Base-by-base conservation (phyloP, 2,113 vertebrate genomes). In the Sylvia atricapilla region DNA sequence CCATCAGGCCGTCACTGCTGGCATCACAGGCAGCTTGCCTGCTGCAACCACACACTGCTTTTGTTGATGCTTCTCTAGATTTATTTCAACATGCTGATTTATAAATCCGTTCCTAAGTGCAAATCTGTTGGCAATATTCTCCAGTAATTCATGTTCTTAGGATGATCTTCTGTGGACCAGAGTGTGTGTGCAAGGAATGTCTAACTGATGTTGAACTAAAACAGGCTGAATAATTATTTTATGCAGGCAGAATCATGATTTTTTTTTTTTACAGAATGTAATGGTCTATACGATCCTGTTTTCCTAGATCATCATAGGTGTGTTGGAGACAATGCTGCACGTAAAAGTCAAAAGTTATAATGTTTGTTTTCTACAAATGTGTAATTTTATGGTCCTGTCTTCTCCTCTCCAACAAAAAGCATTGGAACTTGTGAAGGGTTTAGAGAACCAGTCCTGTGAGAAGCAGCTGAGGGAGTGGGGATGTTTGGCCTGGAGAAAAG, bases 1-100 rank as follows among this genome's bases (percentile, higher is more conserved):
- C 95, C 84, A 73, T 62, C 95, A 92, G 86, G 96, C 94, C 15
- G 93, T 52, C 28, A 7, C 55, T 63, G 58, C 11, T 35, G 74
- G 90, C 50, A 82, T 30, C 30, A 9, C 95, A 87, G 76, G 88
- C 85, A 68, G 66, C 63, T 18, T 22, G 22, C 19, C 14, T 41
- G 10, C 43, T 47, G 20, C 43, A 46, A 5, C 13, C n/a, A 37
- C 43, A 11, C 17, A 15, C 5, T 39, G 35, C 16, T 87, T 63
- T 37, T 37, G 6, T 19, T 64, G 20, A 1, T 55, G 28, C 33
- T 78, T 74, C 47, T 13, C 41, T 74, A 13, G 16, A 37, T 89
- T 83, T 43, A n/a, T 80, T 72, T 43, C 11, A 53, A 15, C 15
- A 27, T 59, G 33, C 44, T 74, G 35, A 25, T 86, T 95, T 50